These are phyloP conservation scores for Thereva nobilitata DNA, from an alignment of 2,888 invertebrate genomes.

Conservation along the genomic window DNA sequence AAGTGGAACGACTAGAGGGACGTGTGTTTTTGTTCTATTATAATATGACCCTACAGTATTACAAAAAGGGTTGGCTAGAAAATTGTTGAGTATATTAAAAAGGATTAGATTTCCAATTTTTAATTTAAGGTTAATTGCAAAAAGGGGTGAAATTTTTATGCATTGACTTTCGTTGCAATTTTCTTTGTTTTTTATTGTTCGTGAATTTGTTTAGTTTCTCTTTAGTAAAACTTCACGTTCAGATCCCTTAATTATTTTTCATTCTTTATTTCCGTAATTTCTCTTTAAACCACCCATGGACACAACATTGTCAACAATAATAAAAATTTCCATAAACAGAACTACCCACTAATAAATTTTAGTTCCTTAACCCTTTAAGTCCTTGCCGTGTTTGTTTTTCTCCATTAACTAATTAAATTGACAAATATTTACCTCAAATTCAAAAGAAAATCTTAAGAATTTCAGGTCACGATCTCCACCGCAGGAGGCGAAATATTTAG, in stretches of 20 bases:
- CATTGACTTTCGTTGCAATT: no score
- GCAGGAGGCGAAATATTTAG: slow-evolving; percentile 4
- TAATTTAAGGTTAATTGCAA: no score
- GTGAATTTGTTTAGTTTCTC: no score
- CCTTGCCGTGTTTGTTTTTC: neutral
- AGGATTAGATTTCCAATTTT: no score
- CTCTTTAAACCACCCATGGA: neutral
- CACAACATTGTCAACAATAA: neutral
- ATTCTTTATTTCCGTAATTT: neutral
- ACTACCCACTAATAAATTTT: slow-evolving; percentile 7
- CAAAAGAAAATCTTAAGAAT: slow-evolving; percentile 19
- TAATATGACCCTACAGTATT: slow-evolving; percentile 3
- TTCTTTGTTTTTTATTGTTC: no score
- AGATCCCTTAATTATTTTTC: no score
- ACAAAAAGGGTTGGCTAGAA: neutral
- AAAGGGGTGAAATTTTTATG: no score
- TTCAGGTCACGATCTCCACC: slow-evolving; percentile 4
- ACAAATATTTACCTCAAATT: slow-evolving; percentile 26
- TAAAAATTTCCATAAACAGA: no score
- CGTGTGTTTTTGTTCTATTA: neutral
- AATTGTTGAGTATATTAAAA: no score
- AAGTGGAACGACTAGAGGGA: neutral
- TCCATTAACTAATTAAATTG: slow-evolving; percentile 17
- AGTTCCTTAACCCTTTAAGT: slow-evolving; percentile 23
- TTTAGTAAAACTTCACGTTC: no score